phyloP scores from a whole-genome alignment of 2,797 vertebrate species.

The Monodelphis domestica region DNA sequence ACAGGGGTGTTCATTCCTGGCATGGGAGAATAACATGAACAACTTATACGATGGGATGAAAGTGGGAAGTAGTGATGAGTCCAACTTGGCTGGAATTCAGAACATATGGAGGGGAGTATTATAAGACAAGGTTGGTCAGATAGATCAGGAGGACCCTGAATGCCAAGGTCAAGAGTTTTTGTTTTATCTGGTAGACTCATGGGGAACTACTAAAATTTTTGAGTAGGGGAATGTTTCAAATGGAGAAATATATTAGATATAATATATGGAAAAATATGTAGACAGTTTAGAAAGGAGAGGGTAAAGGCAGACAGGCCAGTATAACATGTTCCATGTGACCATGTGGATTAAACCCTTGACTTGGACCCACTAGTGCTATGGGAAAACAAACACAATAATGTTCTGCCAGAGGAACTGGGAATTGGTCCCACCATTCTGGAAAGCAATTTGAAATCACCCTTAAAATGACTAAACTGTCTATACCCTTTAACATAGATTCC shows the following conservation, averaged over 20 bases:
- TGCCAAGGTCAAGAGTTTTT: neutral
- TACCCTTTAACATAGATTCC: neutral
- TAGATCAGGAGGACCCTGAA: neutral
- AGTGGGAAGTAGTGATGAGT: neutral
- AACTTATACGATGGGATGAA: neutral
- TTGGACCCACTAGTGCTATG: neutral
- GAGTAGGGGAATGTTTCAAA: neutral
- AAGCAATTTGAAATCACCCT: neutral
- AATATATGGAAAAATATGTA: neutral
- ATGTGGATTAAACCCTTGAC: neutral
- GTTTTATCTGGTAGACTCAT: neutral
- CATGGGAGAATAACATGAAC: neutral
- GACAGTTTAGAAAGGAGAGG: neutral
- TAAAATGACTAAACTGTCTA: neutral
- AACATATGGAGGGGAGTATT: neutral
- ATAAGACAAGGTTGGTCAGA: neutral
- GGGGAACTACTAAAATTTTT: neutral
- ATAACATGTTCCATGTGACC: neutral
- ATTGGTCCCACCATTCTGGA: neutral
- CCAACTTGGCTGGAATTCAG: neutral
- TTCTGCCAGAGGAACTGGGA: neutral
- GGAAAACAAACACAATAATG: neutral
- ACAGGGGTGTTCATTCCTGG: neutral
- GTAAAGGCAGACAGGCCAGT: neutral
- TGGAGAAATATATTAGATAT: neutral